phyloP scores from a whole-genome alignment of 2,888 invertebrate species.

The Zygaena filipendulae region DNA sequence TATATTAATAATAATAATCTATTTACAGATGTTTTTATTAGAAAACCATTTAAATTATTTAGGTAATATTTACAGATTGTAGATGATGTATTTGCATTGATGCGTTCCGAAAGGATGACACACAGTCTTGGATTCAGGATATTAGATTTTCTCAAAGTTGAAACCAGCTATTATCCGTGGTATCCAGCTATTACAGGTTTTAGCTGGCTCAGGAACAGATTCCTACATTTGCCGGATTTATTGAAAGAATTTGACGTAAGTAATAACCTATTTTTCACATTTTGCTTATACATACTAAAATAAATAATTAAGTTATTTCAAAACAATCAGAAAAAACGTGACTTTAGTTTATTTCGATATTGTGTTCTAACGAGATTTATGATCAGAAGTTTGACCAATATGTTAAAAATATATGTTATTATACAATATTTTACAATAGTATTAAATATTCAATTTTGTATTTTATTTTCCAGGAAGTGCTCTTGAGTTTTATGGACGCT shows the following conservation, averaged over 20 bases:
- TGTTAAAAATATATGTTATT: too few relatives aligned
- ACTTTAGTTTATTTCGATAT: too few relatives aligned
- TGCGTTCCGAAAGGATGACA: constrained; percentile 38
- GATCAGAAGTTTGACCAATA: too few relatives aligned
- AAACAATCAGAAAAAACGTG: too few relatives aligned
- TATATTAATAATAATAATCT: constrained; percentile 2
- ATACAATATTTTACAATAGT: too few relatives aligned
- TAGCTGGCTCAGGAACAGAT: constrained; percentile 46
- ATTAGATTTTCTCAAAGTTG: constrained; percentile 45
- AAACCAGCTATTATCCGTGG: constrained; percentile 50
- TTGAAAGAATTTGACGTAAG: constrained; percentile 44
- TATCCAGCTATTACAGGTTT: constrained; percentile 53
- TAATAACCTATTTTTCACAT: constrained; percentile 11
- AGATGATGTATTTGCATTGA: constrained; percentile 53
- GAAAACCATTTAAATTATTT: too few relatives aligned
- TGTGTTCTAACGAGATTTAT: too few relatives aligned
- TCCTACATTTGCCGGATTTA: constrained; percentile 38
- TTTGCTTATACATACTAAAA: too few relatives aligned
- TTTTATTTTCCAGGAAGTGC: constrained; percentile 32
- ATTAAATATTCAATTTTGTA: too few relatives aligned
- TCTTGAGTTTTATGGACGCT: constrained; percentile 30
- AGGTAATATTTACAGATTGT: constrained; percentile 48
- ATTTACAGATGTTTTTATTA: too few relatives aligned
- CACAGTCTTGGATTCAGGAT: constrained; percentile 43
- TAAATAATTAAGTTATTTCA: too few relatives aligned